phyloP scores from a whole-genome alignment of 2,888 invertebrate genomes.

The Drosophila tripunctata region DNA sequence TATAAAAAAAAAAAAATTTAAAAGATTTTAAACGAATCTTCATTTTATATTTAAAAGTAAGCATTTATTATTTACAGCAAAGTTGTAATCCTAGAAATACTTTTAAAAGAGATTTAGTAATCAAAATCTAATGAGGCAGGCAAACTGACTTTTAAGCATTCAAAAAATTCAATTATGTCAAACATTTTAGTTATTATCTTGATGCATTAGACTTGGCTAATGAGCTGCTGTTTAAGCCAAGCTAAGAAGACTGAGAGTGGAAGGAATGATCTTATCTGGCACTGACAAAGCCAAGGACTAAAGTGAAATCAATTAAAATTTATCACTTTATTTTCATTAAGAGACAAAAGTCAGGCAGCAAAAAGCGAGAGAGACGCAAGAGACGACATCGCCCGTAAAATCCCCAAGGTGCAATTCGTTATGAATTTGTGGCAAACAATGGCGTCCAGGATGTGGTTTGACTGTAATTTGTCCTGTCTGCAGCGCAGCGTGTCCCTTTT shows the following conservation, averaged over 20 bases:
- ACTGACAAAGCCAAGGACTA: slow-evolving; percentile 25
- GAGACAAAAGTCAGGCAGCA: slow-evolving; percentile 31
- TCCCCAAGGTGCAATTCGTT: slow-evolving; percentile 80
- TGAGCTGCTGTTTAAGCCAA: slow-evolving; percentile 49
- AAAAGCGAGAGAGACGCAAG: too few relatives aligned
- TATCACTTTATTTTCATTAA: slow-evolving; percentile 74
- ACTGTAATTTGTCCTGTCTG: slow-evolving; percentile 74
- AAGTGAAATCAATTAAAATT: slow-evolving; percentile 78
- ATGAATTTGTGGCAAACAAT: slow-evolving; percentile 70
- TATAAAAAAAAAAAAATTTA: too few relatives aligned
- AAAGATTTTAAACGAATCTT: too few relatives aligned
- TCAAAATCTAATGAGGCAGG: slow-evolving; percentile 6
- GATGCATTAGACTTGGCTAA: slow-evolving; percentile 71
- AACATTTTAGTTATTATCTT: slow-evolving; percentile 62
- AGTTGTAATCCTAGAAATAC: neutral
- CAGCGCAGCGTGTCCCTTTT: slow-evolving; percentile 2
- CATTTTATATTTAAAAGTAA: too few relatives aligned
- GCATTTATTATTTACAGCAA: neutral
- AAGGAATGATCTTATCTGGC: slow-evolving; percentile 45
- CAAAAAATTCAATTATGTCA: slow-evolving; percentile 74
- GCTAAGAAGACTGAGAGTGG: neutral
- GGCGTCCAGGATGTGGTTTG: slow-evolving; percentile 76
- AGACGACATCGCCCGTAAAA: slow-evolving; percentile 1
- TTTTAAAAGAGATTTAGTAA: neutral
- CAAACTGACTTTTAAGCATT: slow-evolving; percentile 31